phyloP scores from a whole-genome alignment of 2,888 invertebrate genomes.

The Strigamia transsilvanica region DNA sequence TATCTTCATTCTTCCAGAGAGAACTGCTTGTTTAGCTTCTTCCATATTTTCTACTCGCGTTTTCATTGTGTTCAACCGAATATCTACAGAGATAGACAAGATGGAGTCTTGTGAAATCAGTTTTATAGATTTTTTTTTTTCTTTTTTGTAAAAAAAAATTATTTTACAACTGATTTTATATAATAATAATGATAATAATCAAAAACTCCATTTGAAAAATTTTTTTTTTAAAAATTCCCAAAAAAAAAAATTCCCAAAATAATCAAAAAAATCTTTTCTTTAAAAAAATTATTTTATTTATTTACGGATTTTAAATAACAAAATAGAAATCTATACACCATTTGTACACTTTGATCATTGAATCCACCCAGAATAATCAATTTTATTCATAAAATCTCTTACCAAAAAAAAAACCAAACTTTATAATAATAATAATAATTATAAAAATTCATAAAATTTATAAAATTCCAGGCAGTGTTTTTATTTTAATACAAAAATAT shows the following conservation, averaged over 20 bases:
- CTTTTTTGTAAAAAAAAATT: too few species aligned
- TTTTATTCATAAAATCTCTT: background rate
- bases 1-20: conserved; percentile 46
- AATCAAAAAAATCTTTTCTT: too few species aligned
- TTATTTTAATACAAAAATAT: background rate
- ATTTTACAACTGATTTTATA: background rate
- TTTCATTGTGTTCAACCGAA: background rate
- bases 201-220: background rate
- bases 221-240: background rate
- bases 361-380: background rate
- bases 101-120: conserved; percentile 35
- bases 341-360: too few species aligned
- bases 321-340: background rate
- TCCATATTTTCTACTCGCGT: conserved; percentile 23
- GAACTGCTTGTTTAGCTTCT: conserved; percentile 50
- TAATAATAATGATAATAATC: background rate
- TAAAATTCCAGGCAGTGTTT: background rate
- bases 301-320: background rate
- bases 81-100: conserved; percentile 28
- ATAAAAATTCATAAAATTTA: background rate
- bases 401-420: background rate
- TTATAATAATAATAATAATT: too few species aligned
- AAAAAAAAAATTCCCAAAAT: too few species aligned
- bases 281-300: too few species aligned
- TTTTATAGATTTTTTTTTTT: background rate